These are phyloP conservation scores for Clanis bilineata DNA, from an alignment of 2,888 invertebrate genomes.

Conservation along the genomic window DNA sequence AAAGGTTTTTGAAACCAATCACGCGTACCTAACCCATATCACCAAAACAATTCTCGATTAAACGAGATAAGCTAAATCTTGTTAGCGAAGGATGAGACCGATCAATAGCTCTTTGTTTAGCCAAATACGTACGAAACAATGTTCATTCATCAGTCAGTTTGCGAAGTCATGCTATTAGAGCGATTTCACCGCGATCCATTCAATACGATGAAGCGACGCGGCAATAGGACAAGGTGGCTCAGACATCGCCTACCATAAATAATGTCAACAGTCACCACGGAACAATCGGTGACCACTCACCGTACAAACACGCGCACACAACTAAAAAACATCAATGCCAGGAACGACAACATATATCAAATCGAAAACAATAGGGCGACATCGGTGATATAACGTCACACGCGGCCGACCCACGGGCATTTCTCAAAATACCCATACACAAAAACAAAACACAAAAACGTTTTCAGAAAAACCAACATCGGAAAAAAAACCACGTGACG, in stretches of 20 bases:
- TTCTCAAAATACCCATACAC: conserved; percentile 73
- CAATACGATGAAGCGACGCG: background rate
- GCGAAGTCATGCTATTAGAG: background rate
- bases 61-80: background rate
- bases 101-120: conserved; percentile 2
- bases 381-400: conserved; percentile 76
- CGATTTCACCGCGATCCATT: background rate
- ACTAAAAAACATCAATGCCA: conserved; percentile 57
- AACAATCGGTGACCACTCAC: conserved; percentile 67
- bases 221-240: conserved; percentile 35
- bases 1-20: too few species aligned
- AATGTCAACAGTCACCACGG: conserved; percentile 58
- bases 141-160: conserved; percentile 12
- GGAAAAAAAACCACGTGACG: conserved; percentile 79
- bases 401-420: conserved; percentile 69
- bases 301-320: conserved; percentile 32
- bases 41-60: background rate
- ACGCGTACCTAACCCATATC: background rate
- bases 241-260: conserved; percentile 61
- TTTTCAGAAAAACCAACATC: conserved; percentile 64
- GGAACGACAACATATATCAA: conserved; percentile 75
- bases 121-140: conserved; percentile 7
- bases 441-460: conserved; percentile 58
- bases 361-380: conserved; percentile 80
- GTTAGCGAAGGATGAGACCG: background rate